These are phyloP conservation scores for Leptothorax acervorum DNA, from an alignment of 2,888 invertebrate genomes.

Conservation along the genomic window DNA sequence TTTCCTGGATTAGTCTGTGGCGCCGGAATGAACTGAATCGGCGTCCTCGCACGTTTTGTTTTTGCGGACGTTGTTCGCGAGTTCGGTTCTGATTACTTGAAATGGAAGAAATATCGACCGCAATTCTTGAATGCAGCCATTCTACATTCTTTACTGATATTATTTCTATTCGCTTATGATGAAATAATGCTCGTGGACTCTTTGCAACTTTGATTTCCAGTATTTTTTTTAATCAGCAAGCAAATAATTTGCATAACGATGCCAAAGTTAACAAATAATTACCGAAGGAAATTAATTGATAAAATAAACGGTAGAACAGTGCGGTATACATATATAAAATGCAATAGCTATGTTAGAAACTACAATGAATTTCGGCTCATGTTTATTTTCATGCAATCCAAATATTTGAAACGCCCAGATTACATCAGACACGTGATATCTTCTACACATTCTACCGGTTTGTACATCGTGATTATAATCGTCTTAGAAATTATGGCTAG, in stretches of 20 bases:
- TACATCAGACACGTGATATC: neutral
- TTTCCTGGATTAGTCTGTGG: conserved; percentile 77
- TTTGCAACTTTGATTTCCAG: neutral
- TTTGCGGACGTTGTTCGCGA: conserved; percentile 37
- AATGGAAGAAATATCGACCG: neutral
- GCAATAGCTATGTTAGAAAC: neutral
- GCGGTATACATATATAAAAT: neutral
- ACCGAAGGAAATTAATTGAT: neutral
- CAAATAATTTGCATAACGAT: neutral
- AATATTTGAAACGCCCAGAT: neutral
- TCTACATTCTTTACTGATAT: neutral
- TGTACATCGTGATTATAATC: conserved; percentile 21
- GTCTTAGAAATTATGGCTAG: conserved; percentile 14
- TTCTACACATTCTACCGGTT: conserved; percentile 13
- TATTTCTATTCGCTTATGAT: neutral
- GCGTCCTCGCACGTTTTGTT: conserved; percentile 36
- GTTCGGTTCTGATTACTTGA: conserved; percentile 27
- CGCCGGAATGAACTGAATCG: conserved; percentile 49
- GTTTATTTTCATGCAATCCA: neutral
- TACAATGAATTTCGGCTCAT: neutral
- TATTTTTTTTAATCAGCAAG: neutral
- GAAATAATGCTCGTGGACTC: neutral
- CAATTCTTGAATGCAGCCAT: neutral
- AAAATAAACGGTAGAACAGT: neutral
- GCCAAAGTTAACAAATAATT: neutral